phyloP scores from a whole-genome alignment of 1,140 invertebrate species.

The Trichoplusia ni region DNA sequence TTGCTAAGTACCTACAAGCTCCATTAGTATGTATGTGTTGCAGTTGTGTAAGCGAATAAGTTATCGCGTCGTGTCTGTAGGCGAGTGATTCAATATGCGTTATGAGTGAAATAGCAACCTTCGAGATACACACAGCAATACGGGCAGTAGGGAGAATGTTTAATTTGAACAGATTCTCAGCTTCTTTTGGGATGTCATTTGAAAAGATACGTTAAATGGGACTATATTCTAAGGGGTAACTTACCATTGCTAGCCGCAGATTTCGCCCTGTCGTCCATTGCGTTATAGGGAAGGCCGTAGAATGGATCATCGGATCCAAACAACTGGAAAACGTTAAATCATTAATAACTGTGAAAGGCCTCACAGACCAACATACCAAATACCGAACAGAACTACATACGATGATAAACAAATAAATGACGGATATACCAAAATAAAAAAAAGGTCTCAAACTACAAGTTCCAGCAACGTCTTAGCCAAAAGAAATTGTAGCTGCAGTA shows the following conservation, averaged over 20 bases:
- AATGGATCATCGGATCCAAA: slow-evolving; percentile 79
- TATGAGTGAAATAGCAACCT: slow-evolving; percentile 7
- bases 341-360: neutral
- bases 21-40: slow-evolving; percentile 5
- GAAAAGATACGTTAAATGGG: slow-evolving; percentile 7
- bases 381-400: neutral
- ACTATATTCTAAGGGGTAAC: slow-evolving; percentile 31
- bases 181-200: neutral
- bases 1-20: neutral
- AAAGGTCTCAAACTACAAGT: no score
- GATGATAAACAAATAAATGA: slow-evolving; percentile 25
- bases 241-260: slow-evolving; percentile 67
- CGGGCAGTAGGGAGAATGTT: neutral
- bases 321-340: slow-evolving; percentile 62
- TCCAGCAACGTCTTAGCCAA: no score
- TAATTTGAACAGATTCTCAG: neutral
- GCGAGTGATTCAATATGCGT: neutral
- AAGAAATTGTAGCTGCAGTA: neutral
- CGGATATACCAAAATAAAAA: neutral
- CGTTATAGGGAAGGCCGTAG: slow-evolving; percentile 73
- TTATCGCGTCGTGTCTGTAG: neutral
- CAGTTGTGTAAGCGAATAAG: neutral
- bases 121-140: neutral
- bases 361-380: neutral
- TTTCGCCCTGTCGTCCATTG: slow-evolving; percentile 68